Percentiles rank a stretch among this genome's conserved stretches.
These are phyloP conservation scores for Ceratotherium simum DNA, from an alignment of 2,113 vertebrate species.

Conservation along the genomic window DNA sequence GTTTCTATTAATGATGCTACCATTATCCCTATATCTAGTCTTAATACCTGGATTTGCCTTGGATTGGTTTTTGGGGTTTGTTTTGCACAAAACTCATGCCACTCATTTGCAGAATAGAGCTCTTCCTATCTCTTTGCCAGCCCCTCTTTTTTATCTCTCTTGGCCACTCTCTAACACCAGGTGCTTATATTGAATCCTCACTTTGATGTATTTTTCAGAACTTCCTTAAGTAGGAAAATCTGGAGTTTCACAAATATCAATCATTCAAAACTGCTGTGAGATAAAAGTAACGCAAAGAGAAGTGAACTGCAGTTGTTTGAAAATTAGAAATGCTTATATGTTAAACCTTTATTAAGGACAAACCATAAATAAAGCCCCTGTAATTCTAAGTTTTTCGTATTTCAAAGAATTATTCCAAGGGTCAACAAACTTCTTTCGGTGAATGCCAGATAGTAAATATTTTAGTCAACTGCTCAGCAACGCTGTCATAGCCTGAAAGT, in stretches of 20 bases:
- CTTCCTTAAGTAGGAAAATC: conserved; percentile 22
- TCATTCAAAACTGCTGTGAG: conserved; percentile 22
- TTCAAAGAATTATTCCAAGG: conserved; percentile 11
- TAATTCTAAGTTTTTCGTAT: conserved; percentile 36
- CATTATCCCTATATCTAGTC: not conserved
- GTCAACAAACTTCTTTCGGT: not conserved
- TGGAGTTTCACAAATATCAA: conserved; percentile 52
- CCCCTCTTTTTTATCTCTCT: not conserved
- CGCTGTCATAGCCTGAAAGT: not conserved
- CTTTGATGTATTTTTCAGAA: conserved; percentile 13
- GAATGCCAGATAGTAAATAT: conserved; percentile 8
- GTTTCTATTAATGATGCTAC: not conserved
- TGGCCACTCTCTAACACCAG: not conserved
- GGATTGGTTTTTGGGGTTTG: not conserved
- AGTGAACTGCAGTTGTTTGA: not conserved
- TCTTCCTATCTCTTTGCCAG: not conserved
- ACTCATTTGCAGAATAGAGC: not conserved
- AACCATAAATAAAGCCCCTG: not conserved
- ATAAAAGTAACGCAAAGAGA: not conserved
- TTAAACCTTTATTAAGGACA: conserved; percentile 12
- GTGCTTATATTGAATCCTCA: not conserved
- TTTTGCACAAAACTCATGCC: not conserved
- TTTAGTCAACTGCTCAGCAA: not conserved
- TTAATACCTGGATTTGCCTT: not conserved
- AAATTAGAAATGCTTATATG: conserved; percentile 41